Base-by-base conservation (phyloP, 2,797 vertebrate species). In the Hipposideros larvatus region DNA sequence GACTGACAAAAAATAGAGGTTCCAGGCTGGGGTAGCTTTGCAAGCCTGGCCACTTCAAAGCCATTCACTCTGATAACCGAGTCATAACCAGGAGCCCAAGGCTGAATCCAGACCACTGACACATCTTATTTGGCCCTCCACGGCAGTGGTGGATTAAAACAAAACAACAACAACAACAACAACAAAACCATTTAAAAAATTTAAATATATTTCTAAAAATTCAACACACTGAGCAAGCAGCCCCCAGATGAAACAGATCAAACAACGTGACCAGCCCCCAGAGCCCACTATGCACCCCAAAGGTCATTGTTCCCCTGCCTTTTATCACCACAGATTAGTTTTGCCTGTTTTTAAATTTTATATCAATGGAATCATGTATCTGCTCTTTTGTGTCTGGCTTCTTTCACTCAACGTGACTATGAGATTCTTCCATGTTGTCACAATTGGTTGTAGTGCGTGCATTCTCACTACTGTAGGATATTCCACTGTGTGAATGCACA, bases 391-490 rank as follows among this genome's bases (percentile, higher is more conserved):
- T 16, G 31, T 53, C 66, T 34, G 22, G 66, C 34, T 63, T 70
- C n/a, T 26, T 37, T 26, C 61, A 15, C 43, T 26, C 46, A 43
- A 2, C 3, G 2, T 1, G 46, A 43, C 53, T 2, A 0, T 13
- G 55, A 66, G 18, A 26, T 5, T 43, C 63, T 78, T 21, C n/a
- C 2, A 0, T 5, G 55, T 16, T 11, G 77, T 7, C 13, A 57
- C 28, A 13, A 9, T 1, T 2, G 31, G 26, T 14, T 11, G 9
- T 1, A 1, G 28, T 11, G 3, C 4, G 3, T 16, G 4, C 4
- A 1, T n/a, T 18, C 59, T 46, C 11, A 2, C 2, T 15, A 22
- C 21, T 2, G 0, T 37, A 7, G 14, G 22, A 51, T 19, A 5
- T 24, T 41, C 55, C 7, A 0, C 4, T 37, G 37, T 26, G 34